These are phyloP conservation scores for Drosophila neonasuta DNA, from an alignment of 2,888 invertebrate genomes.

Conservation along the genomic window DNA sequence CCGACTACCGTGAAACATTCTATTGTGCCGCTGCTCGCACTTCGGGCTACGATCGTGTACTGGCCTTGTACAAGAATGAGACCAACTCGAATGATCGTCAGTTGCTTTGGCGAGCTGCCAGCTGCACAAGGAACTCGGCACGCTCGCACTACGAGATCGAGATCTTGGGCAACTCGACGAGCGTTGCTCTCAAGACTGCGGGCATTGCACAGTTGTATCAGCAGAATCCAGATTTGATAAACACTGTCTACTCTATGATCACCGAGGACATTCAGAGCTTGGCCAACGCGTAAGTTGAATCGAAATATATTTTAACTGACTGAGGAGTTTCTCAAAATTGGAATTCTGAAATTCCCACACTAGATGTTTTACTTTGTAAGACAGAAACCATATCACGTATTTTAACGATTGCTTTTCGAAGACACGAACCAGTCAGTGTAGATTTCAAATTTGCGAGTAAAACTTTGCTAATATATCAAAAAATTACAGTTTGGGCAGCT, in stretches of 20 bases:
- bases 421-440: too few relatives aligned
- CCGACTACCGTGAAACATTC: constrained; percentile 63
- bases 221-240: constrained; percentile 82
- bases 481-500: constrained; percentile 63
- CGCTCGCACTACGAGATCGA: constrained; percentile 83
- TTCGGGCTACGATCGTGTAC: constrained; percentile 23
- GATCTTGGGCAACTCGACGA: constrained; percentile 79
- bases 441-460: too few relatives aligned
- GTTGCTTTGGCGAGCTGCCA: constrained; percentile 85
- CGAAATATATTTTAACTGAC: constrained; percentile 12
- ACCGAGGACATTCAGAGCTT: constrained; percentile 51
- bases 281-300: constrained; percentile 64
- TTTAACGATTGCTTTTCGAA: too few relatives aligned
- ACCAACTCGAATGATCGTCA: constrained; percentile 87
- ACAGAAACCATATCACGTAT: too few relatives aligned
- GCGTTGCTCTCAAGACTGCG: constrained; percentile 49
- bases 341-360: too few relatives aligned
- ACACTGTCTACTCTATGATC: constrained; percentile 64
- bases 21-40: constrained; percentile 59
- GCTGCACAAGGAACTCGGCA: constrained; percentile 84
- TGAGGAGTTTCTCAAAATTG: too few relatives aligned
- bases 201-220: constrained; percentile 82
- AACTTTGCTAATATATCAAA: not conserved
- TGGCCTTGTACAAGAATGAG: constrained; percentile 83
- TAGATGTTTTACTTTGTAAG: too few relatives aligned